Evolutionary conservation across 1,140 invertebrate species (phyloP).

Genomic region (Metaphire vulgaris): DNA sequence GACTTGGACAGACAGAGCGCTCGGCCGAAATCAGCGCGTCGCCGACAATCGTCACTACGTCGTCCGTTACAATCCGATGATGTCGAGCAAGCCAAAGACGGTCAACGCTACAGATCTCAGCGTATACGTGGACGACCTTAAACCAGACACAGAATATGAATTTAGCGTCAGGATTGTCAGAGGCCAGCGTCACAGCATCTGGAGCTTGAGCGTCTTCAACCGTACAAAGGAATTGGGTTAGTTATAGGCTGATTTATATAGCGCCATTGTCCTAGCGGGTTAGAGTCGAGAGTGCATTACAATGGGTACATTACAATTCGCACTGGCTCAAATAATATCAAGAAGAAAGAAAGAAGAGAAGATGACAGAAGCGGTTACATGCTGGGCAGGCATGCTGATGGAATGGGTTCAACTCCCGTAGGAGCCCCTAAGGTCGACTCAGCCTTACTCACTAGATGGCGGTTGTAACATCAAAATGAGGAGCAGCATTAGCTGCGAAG

Average conservation of each 20-base stretch:
- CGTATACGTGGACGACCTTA: constrained; percentile 83
- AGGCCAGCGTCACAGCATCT: constrained; percentile 75
- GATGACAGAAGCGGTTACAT: too few relatives aligned
- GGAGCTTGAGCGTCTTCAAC: constrained; percentile 88
- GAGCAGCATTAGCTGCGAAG: not conserved
- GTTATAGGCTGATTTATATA: too few relatives aligned
- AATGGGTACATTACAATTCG: not conserved
- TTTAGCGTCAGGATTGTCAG: constrained; percentile 88
- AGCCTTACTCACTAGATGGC: not conserved
- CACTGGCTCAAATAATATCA: too few relatives aligned
- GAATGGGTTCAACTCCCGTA: too few relatives aligned
- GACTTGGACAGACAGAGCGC: constrained; percentile 88
- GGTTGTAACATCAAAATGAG: not conserved
- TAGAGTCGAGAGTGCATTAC: not conserved
- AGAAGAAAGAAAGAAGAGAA: too few relatives aligned
- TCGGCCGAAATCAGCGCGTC: constrained; percentile 53
- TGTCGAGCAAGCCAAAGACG: constrained; percentile 64
- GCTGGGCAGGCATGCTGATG: too few relatives aligned
- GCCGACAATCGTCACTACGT: constrained; percentile 79
- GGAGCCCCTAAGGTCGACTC: too few relatives aligned
- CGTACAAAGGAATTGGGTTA: constrained; percentile 78
- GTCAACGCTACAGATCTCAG: constrained; percentile 87
- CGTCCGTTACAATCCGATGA: constrained; percentile 61
- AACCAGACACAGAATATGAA: constrained; percentile 87
- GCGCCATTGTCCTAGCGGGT: constrained; percentile 51